Evolutionary conservation across 2,888 invertebrate species (phyloP).

Genomic region (Acanthococcus lagerstroemiae): DNA sequence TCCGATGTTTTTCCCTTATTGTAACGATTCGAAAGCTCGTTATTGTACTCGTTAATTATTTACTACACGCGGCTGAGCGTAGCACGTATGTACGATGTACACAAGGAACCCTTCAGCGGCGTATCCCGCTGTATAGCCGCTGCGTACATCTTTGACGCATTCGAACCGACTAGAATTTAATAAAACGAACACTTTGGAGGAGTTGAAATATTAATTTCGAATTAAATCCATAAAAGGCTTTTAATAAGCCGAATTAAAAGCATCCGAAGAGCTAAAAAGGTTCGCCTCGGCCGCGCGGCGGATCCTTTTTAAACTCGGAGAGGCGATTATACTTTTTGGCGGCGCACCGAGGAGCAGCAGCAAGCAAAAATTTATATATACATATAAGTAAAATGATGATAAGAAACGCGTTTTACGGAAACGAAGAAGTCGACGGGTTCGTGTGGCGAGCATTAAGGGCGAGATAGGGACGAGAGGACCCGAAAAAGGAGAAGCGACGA

Average conservation of each 20-base stretch:
- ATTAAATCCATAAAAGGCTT: conserved; percentile 1
- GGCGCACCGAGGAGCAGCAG: no score
- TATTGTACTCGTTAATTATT: no score
- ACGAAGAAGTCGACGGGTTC: background rate
- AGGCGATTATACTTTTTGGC: no score
- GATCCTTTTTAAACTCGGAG: background rate
- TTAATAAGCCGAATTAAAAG: conserved; percentile 11
- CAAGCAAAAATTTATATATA: background rate
- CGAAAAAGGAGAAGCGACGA: conserved; percentile 23
- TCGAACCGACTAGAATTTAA: background rate
- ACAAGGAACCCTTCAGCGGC: no score
- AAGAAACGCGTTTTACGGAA: background rate
- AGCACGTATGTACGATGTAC: no score
- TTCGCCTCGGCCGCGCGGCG: no score
- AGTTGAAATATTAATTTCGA: conserved; percentile 8
- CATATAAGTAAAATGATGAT: background rate
- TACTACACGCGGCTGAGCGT: no score
- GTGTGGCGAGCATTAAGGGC: background rate
- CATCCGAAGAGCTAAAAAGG: no score
- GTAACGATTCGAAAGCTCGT: no score
- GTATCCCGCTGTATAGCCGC: no score
- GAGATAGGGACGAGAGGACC: background rate
- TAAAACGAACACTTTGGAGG: background rate
- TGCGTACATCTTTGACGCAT: no score
- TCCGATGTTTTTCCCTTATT: no score